These are phyloP conservation scores for Gadus chalcogrammus DNA, from an alignment of 2,113 vertebrate species.

Conservation along the genomic window DNA sequence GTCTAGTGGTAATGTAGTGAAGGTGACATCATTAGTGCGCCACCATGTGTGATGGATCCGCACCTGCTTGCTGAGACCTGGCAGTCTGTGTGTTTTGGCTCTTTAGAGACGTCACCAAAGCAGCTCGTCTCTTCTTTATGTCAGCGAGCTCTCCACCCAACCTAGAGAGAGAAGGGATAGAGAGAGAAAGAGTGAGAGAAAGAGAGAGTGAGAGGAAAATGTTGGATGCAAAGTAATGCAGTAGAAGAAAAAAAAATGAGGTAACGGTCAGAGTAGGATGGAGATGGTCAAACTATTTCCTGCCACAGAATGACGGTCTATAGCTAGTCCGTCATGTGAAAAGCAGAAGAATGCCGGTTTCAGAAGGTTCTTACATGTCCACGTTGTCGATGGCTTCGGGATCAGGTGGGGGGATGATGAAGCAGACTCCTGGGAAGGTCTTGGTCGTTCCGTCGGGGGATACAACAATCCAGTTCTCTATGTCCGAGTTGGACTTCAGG, in stretches of 20 bases:
- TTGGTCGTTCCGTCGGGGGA: conserved; percentile 67
- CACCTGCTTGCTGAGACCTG: conserved; percentile 67
- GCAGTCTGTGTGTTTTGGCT: conserved; percentile 59
- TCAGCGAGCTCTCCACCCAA: conserved; percentile 78
- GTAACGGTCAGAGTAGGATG: neutral
- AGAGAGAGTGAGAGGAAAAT: too few relatives aligned
- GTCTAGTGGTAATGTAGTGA: too few relatives aligned
- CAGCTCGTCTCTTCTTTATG: conserved; percentile 79
- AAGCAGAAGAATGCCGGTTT: neutral
- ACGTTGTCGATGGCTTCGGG: conserved; percentile 75
- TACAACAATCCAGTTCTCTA: conserved; percentile 81
- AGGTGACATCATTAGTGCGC: neutral
- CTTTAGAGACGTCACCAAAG: conserved; percentile 68
- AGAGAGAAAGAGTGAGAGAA: neutral
- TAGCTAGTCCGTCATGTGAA: neutral
- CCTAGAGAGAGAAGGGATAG: conserved; percentile 57
- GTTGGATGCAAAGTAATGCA: too few relatives aligned
- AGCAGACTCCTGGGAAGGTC: conserved; percentile 82
- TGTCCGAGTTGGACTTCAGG: conserved; percentile 81
- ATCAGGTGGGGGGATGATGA: conserved; percentile 87
- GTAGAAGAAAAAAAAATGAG: neutral
- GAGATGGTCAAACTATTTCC: neutral
- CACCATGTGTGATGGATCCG: neutral
- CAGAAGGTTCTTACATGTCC: conserved; percentile 72
- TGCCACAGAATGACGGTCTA: neutral